Conservation (phyloP, 2,888 invertebrate species). For the Nemapogon koenigi region DNA sequence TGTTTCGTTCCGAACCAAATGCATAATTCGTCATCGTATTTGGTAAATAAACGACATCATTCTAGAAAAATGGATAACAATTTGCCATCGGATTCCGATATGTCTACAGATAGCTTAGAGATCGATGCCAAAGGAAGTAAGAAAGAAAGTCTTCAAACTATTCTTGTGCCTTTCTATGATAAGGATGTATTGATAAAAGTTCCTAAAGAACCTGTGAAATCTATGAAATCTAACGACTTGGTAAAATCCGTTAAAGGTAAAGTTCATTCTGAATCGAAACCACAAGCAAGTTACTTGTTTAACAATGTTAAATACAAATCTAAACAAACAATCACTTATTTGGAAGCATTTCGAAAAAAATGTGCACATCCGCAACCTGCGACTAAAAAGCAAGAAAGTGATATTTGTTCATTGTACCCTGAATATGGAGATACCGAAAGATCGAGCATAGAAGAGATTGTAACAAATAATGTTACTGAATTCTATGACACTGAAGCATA, state of each 20-base stretch:
- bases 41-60: slow-evolving; percentile 18
- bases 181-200: slow-evolving; percentile 52
- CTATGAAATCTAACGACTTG: slow-evolving; percentile 18
- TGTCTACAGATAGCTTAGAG: slow-evolving; percentile 50
- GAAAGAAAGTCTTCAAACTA: slow-evolving; percentile 32
- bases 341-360: slow-evolving; percentile 49
- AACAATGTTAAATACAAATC: slow-evolving; percentile 31
- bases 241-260: too few species aligned
- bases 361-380: slow-evolving; percentile 24
- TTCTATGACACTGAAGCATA: slow-evolving; percentile 49
- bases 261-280: slow-evolving; percentile 12
- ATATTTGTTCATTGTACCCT: slow-evolving; percentile 47
- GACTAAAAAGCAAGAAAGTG: slow-evolving; percentile 21
- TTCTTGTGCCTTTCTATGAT: slow-evolving; percentile 55
- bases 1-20: too few species aligned
- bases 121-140: slow-evolving; percentile 23
- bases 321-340: slow-evolving; percentile 30
- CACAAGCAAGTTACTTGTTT: slow-evolving; percentile 32
- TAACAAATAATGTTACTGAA: slow-evolving; percentile 25
- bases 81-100: slow-evolving; percentile 24
- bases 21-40: slow-evolving; percentile 31
- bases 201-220: slow-evolving; percentile 32
- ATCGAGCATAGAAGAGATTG: slow-evolving; percentile 37
- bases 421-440: slow-evolving; percentile 51
- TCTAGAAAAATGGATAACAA: slow-evolving; percentile 32